Evolutionary conservation across 1,140 invertebrate genomes (phyloP), one percentile per base, ranked within the genome.

Genomic region (Calliopsis andreniformis): DNA sequence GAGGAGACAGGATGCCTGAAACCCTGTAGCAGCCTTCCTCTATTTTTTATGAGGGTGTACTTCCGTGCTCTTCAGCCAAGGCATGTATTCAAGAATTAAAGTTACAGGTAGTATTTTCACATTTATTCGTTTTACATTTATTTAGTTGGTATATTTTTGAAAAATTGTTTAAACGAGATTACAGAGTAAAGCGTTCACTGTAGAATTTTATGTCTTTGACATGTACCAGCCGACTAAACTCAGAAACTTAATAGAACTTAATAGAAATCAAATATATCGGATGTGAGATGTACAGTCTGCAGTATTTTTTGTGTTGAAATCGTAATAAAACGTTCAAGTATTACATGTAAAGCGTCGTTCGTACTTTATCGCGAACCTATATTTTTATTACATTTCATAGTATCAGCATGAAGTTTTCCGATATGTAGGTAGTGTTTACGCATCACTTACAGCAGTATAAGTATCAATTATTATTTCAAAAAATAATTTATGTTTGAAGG

Each of bases 21-120:
- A 59, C 23, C n/a, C 35, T 58, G 18, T 35, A 12, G 58, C 73
- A 75, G 62, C 49, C 78, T 61, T 8, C 14, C 39, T 68, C 64
- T 53, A 12, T 55, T 59, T 55, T 69, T 32, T 5, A 49, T 30
- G 39, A 30, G 5, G 32, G 25, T 14, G 16, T 23, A 43, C 12
- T 35, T 56, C 71, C 43, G 12, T 58, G n/a, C 51, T 30, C 25
- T 45, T 51, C 30, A 20, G 3, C 12, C 20, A 0, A 20, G 3
- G n/a, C 5, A 20, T 12, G 45, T 2, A 0, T 56, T 32, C 32
- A 55, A 64, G 47, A 59, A 80, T 69, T 4, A 30, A 45, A 80
- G 53, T 35, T 35, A 55, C 61, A 68, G 45, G 73, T 73, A 62
- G 35, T 45, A 32, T 47, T 47, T 10, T n/a, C 58, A 7, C 10